These are phyloP conservation scores for Drosophila cognata DNA, from an alignment of 2,888 invertebrate genomes.

Conservation along the genomic window DNA sequence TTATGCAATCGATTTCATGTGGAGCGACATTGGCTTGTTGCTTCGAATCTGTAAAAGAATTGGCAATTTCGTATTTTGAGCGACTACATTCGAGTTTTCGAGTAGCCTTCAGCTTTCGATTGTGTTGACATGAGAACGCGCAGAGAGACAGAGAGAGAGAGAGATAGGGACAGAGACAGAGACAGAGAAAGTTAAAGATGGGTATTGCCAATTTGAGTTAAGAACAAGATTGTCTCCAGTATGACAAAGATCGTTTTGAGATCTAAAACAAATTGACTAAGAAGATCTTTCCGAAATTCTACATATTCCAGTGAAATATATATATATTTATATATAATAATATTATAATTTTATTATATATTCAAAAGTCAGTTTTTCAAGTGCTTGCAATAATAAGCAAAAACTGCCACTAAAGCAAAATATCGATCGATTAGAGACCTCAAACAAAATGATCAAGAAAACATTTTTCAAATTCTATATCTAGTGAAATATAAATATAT, in stretches of 20 bases:
- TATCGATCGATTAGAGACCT: background rate
- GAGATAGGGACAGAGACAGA: no score
- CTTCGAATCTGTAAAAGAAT: conserved; percentile 62
- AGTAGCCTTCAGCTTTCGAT: conserved; percentile 43
- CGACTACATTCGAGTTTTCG: conserved; percentile 12
- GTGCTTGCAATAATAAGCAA: background rate
- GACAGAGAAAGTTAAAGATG: background rate
- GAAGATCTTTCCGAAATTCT: background rate
- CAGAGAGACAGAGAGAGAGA: background rate
- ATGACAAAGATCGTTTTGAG: background rate
- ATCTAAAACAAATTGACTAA: background rate
- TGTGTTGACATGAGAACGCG: conserved; percentile 74
- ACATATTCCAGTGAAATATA: background rate
- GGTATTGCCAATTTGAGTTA: background rate
- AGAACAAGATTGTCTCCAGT: background rate
- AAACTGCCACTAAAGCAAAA: background rate
- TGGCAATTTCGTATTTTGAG: conserved; percentile 29
- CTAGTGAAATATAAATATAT: background rate
- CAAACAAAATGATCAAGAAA: no score
- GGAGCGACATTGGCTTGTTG: conserved; percentile 79
- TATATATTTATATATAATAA: background rate
- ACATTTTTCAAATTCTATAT: no score
- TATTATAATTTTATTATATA: background rate
- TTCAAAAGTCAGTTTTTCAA: background rate
- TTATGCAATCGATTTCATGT: conserved; percentile 71